These are phyloP conservation scores for Conomelus anceps DNA, from an alignment of 2,888 invertebrate genomes.

Conservation along the genomic window DNA sequence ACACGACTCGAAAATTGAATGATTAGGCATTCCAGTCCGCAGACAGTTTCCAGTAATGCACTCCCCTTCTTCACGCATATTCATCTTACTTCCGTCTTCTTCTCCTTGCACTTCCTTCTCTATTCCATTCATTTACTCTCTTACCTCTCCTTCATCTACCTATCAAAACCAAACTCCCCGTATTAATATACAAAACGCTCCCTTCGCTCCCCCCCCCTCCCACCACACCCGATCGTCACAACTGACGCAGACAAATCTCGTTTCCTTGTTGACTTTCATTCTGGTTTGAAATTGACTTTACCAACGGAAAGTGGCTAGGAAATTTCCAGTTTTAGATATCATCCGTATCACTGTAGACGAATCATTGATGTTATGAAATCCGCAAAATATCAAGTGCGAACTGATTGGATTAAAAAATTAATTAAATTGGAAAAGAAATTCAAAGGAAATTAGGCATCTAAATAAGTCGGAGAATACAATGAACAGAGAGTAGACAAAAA, in stretches of 20 bases:
- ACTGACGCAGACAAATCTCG: background rate
- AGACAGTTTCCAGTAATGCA: conserved; percentile 10
- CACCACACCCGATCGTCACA: background rate
- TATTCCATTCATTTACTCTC: background rate
- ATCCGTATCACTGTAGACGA: too few species aligned
- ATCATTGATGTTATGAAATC: too few species aligned
- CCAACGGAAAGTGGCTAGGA: background rate
- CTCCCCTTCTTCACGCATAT: background rate
- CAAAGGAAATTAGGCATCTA: too few species aligned
- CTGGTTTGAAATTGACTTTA: background rate
- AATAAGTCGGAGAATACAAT: too few species aligned
- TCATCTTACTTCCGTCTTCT: background rate
- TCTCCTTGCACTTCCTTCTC: too few species aligned
- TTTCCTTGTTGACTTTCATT: background rate
- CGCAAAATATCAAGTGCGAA: too few species aligned
- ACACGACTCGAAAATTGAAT: conserved; percentile 6
- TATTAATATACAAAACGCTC: conserved; percentile 3
- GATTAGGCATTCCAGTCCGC: conserved; percentile 8
- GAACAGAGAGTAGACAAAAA: too few species aligned
- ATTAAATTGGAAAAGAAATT: too few species aligned
- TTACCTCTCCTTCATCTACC: background rate
- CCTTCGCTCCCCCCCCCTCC: background rate
- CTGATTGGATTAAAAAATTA: too few species aligned
- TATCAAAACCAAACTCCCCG: background rate
- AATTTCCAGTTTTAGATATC: too few species aligned